Percentiles rank a stretch among this genome's conserved stretches.
These are phyloP conservation scores for Eilema depressum DNA, from an alignment of 2,888 invertebrate species.

Conservation along the genomic window DNA sequence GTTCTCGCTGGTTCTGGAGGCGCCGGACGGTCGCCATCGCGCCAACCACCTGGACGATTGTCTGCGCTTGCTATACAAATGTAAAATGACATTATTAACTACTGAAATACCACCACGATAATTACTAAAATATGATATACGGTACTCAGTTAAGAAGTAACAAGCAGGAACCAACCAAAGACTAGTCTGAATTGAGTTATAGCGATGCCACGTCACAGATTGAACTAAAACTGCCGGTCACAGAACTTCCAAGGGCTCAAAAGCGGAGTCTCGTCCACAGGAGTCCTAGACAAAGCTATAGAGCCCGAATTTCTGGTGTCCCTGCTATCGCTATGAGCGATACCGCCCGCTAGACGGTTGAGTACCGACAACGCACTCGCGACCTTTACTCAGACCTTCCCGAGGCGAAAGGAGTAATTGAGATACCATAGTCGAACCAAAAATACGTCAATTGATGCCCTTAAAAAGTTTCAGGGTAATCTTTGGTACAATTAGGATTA, in stretches of 20 bases:
- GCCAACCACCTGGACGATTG: conserved; percentile 83
- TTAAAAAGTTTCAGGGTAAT: not conserved
- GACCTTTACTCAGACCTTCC: conserved; percentile 93
- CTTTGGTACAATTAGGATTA: not conserved
- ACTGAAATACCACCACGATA: no score
- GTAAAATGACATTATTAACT: not conserved
- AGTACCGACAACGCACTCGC: conserved; percentile 43
- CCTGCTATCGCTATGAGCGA: conserved; percentile 86
- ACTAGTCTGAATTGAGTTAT: conserved; percentile 95
- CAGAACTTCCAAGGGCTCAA: conserved; percentile 88
- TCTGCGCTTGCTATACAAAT: conserved; percentile 72
- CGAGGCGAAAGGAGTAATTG: conserved; percentile 86
- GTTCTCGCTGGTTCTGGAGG: conserved; percentile 75
- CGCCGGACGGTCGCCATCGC: conserved; percentile 79
- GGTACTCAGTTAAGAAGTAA: conserved; percentile 66
- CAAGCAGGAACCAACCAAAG: conserved; percentile 86
- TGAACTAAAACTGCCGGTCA: conserved; percentile 90
- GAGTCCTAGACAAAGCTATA: conserved; percentile 82
- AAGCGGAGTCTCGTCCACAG: conserved; percentile 78
- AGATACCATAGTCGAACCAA: conserved; percentile 41
- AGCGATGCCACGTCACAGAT: conserved; percentile 88
- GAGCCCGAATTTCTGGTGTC: conserved; percentile 89
- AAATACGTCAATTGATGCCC: not conserved
- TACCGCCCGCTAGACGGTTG: conserved; percentile 89
- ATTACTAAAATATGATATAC: no score